Percentiles rank a stretch among this genome's conserved stretches.
Conservation (phyloP, 2,113 vertebrate genomes). For the Megaptera novaeangliae region DNA sequence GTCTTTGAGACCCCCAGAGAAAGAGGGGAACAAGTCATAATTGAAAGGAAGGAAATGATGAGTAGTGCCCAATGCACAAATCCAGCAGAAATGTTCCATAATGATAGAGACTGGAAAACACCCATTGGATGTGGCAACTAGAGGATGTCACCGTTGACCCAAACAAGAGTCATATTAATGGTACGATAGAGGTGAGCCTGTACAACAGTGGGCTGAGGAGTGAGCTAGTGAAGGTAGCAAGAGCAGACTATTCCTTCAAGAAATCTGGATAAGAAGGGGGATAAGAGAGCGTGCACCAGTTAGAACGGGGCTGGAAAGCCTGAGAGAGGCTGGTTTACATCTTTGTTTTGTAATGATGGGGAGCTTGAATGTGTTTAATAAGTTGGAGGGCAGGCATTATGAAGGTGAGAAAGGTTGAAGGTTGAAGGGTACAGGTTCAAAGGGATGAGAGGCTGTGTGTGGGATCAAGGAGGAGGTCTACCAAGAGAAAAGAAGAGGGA, state of each 20-base stretch:
- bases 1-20: background rate
- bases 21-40: background rate
- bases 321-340: background rate
- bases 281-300: background rate
- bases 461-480: background rate
- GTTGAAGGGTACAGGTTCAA: background rate
- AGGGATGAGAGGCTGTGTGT: background rate
- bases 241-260: background rate
- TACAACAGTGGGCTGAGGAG: background rate
- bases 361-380: background rate
- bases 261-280: background rate
- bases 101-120: background rate
- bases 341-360: background rate
- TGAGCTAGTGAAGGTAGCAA: background rate
- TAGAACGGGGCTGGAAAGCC: background rate
- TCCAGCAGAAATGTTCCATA: background rate
- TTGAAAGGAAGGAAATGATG: background rate
- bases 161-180: background rate
- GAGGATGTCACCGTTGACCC: background rate
- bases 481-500: background rate
- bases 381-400: background rate
- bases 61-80: background rate
- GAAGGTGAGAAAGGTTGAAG: background rate
- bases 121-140: background rate
- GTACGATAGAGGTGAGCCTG: background rate